Evolutionary conservation across 2,888 invertebrate genomes (phyloP), one percentile per base, ranked within the genome.

Genomic region (Lacanobia wlatinum): DNA sequence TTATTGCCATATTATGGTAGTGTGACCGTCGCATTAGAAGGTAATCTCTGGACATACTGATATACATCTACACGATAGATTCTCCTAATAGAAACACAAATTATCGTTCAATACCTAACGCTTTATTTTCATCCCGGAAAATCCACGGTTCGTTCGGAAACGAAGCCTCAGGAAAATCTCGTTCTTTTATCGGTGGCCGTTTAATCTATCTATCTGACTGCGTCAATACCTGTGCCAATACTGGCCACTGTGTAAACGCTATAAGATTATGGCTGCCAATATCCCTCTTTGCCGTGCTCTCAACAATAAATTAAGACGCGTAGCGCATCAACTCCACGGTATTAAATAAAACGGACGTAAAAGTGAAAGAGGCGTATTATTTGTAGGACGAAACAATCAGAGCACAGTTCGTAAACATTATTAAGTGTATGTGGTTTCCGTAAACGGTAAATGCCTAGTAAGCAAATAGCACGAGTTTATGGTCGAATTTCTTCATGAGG

Each of bases 351-450:
- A 61, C 76, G 79, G 74, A 80, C 72, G 73, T 84, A 88, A 90
- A 90, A 91, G 90, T 91, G 90, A 91, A 90, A 90, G 89, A 89
- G 72, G 66, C 58, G 71, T 63, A 60, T 70, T 59, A 58, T 62
- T 75, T 73, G 72, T 73, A 85, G 60, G 63, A 83, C 78, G 77
- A 85, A 87, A 87, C 86, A 88, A 86, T 82, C 75, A 81, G 83
- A 86, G 83, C 81, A 83, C 79, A 83, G 76, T 83, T 84, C 75
- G 78, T 80, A 68, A 72, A 83, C 79, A 72, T 79, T 68, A 79
- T 76, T 76, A 80, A 82, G 80, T 73, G 60, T 67, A 43, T 68
- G 70, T 62, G 64, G 70, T 65, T 73, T 65, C 56, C 38, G 74
- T 74, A 70, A 66, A 67, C 55, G 8, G 40, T 62, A 62, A 58